phyloP scores from a whole-genome alignment of 2,113 vertebrate genomes.

The Megaceryle torquata region DNA sequence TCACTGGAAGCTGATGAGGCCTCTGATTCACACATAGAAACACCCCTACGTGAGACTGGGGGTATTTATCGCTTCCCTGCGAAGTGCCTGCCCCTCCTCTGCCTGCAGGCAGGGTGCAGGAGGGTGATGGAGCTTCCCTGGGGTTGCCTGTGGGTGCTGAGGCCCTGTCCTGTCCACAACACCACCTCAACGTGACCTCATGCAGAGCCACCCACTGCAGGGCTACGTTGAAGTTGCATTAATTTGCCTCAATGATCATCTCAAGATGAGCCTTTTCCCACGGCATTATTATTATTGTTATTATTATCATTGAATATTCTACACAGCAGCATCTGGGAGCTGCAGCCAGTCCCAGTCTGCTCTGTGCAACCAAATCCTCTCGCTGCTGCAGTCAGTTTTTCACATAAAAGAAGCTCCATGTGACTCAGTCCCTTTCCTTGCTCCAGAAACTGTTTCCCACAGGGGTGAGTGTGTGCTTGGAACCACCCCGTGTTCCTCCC shows the following conservation, averaged over 20 bases:
- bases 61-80: neutral
- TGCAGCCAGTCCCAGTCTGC: neutral
- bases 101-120: neutral
- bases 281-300: too few species aligned
- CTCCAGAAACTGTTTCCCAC: neutral
- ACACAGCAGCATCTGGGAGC: neutral
- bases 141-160: neutral
- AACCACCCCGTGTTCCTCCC: neutral
- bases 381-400: neutral
- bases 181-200: neutral
- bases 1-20: neutral
- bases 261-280: neutral
- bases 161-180: neutral
- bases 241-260: neutral
- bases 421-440: neutral
- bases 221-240: neutral
- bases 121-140: neutral
- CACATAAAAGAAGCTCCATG: neutral
- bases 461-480: neutral
- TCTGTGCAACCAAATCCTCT: neutral
- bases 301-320: neutral
- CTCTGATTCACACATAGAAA: neutral
- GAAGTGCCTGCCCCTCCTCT: neutral
- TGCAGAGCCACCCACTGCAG: fast-evolving
- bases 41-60: fast-evolving